Evolutionary conservation across 2,113 vertebrate genomes (phyloP), one percentile per base, ranked within the genome.

Genomic region (Microtus montanus): DNA sequence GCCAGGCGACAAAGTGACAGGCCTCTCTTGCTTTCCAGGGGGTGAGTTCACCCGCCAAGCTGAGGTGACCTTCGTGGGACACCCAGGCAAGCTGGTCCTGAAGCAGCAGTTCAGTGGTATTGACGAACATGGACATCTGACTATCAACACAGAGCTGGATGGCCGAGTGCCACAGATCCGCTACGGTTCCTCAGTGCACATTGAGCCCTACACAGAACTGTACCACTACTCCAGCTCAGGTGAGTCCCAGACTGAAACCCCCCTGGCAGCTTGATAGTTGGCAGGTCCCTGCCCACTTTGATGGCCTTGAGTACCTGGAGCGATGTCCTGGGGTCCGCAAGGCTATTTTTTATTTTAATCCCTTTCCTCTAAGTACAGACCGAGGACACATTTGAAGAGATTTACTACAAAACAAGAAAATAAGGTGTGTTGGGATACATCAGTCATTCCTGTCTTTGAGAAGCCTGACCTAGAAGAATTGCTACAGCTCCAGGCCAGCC

Each of bases 81-180:
- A 98, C 33, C 99, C 98, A 0, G 99, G 99, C 97, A 99, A 98
- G 84, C 97, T 99, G 96, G 97, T 95, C 94, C 98, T 99, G 92
- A 99, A 96, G 86, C 99, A 99, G 97, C 98, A 98, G 87, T 99
- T 99, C 93, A 98, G 98, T 64, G 99, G 99, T 66, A 99, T 99
- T 4, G 99, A 99, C 3, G 99, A 99, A 74, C 99, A 99, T 0
- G 99, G 99, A 41, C 99, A 99, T 96, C 98, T 99, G 92, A 98
- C 99, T 77, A 99, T 99, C 91, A 98, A 97, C 98, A 99, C 99
- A 0, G 98, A 98, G 82, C 98, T 99, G 98, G 99, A 99, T 33
- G 99, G 99, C 79, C 98, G 95, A 0, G 96, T 99, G 66, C 99
- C 99, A 0, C 98, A 98, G 79, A 96, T 99, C 22, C 97, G 98